phyloP scores from a whole-genome alignment of 2,888 invertebrate genomes.

The Tipula helvola region DNA sequence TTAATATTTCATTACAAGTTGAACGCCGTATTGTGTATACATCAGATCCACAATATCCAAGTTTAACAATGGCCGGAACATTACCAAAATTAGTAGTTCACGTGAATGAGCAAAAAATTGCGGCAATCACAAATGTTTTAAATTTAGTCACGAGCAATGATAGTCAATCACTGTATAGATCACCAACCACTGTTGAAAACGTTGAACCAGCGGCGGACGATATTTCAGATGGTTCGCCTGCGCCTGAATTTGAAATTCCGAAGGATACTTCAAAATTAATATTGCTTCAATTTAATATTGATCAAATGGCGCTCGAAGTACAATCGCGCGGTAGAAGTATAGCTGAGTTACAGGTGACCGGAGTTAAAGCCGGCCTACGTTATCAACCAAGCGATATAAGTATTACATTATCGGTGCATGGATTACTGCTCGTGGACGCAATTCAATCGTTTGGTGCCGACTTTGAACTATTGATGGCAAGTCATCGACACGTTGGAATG shows the following conservation, averaged over 20 bases:
- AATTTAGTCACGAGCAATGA: conserved; percentile 30
- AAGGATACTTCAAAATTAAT: conserved; percentile 43
- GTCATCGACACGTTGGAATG: conserved; percentile 90
- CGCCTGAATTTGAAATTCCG: conserved; percentile 13
- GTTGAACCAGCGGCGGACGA: neutral
- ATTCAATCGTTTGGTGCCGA: conserved; percentile 91
- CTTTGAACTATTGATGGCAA: conserved; percentile 87
- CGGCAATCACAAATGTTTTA: conserved; percentile 46
- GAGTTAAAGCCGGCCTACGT: conserved; percentile 65
- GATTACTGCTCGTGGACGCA: conserved; percentile 84
- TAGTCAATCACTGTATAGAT: neutral
- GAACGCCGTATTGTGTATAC: conserved; percentile 73
- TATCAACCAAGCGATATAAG: conserved; percentile 63
- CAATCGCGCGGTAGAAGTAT: conserved; percentile 80
- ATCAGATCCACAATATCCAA: conserved; percentile 76
- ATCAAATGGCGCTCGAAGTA: conserved; percentile 75
- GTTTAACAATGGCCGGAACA: conserved; percentile 68
- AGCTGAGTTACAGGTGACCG: conserved; percentile 85
- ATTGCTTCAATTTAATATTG: conserved; percentile 76
- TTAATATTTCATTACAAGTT: conserved; percentile 56
- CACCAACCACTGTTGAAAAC: neutral
- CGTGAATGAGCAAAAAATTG: conserved; percentile 81
- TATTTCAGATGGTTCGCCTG: neutral
- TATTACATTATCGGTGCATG: conserved; percentile 79
- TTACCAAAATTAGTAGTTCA: conserved; percentile 80